Conservation (phyloP, 2,113 vertebrate genomes). For the Microcebus jonahi region DNA sequence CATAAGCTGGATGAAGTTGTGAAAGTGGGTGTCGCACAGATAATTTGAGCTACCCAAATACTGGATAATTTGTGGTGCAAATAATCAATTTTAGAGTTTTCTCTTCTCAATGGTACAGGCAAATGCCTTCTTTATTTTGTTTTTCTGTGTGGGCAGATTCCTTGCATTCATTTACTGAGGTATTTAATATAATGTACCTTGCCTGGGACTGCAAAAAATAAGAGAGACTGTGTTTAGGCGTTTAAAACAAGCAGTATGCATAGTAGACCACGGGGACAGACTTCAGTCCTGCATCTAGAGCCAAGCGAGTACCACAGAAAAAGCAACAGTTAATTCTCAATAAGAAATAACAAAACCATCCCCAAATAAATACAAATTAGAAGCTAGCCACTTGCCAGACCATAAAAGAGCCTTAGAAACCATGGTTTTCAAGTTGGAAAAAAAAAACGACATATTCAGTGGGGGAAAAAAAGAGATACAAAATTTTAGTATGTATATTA, state of each 20-base stretch:
- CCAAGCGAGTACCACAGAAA: background rate
- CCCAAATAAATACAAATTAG: background rate
- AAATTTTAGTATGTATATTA: background rate
- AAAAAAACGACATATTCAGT: background rate
- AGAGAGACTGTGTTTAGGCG: background rate
- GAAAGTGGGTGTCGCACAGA: background rate
- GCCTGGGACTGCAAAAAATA: background rate
- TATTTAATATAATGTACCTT: background rate
- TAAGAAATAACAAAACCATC: background rate
- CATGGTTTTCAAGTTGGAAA: background rate
- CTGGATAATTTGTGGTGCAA: background rate
- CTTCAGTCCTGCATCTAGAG: background rate
- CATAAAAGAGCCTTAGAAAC: background rate
- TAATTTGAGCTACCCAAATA: background rate
- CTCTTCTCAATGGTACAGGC: background rate
- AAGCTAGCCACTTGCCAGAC: background rate
- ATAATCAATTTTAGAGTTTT: background rate
- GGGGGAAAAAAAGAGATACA: background rate
- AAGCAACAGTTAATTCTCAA: background rate
- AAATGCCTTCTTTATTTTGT: background rate
- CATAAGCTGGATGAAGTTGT: background rate
- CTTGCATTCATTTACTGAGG: background rate
- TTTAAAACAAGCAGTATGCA: background rate
- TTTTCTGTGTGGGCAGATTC: background rate
- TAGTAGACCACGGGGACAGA: background rate